Percentiles rank a stretch among this genome's conserved stretches.
Evolutionary conservation across 2,888 invertebrate species (phyloP).

Genomic region (Furcula furcula): DNA sequence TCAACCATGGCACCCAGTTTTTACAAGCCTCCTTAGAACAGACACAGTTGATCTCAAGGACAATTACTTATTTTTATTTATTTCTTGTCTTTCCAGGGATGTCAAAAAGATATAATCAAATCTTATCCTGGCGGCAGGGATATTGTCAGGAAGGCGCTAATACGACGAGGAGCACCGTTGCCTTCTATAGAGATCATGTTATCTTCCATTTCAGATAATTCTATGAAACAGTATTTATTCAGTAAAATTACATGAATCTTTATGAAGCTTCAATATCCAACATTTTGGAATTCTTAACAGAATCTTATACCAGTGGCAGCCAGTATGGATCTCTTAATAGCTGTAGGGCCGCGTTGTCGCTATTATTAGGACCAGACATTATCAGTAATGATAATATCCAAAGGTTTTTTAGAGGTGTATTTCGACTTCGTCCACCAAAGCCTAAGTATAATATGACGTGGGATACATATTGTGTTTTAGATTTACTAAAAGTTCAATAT

Average conservation of each 20-base stretch:
- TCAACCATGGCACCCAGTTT: conserved; percentile 7
- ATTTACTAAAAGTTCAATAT: background rate
- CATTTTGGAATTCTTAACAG: conserved; percentile 4
- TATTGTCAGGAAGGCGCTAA: conserved; percentile 12
- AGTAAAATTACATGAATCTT: background rate
- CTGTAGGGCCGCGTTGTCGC: background rate
- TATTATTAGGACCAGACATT: background rate
- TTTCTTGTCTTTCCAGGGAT: conserved; percentile 4
- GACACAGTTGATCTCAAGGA: background rate
- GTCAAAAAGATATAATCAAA: conserved; percentile 5
- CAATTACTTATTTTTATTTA: too few relatives aligned
- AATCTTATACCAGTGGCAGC: conserved; percentile 6
- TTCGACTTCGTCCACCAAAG: conserved; percentile 4
- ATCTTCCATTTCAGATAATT: conserved; percentile 11
- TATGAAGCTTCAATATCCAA: conserved; percentile 4
- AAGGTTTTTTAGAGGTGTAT: conserved; percentile 9
- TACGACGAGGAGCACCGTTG: conserved; percentile 3
- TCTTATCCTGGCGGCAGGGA: conserved; percentile 18
- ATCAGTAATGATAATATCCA: background rate
- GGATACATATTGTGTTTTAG: conserved; percentile 7
- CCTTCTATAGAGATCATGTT: conserved; percentile 11
- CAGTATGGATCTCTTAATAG: conserved; percentile 9
- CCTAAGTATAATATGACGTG: conserved; percentile 12
- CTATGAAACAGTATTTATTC: conserved; percentile 15
- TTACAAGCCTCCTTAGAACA: background rate